These are phyloP conservation scores for Xenopus petersii DNA, from an alignment of 2,797 vertebrate genomes.

Conservation along the genomic window DNA sequence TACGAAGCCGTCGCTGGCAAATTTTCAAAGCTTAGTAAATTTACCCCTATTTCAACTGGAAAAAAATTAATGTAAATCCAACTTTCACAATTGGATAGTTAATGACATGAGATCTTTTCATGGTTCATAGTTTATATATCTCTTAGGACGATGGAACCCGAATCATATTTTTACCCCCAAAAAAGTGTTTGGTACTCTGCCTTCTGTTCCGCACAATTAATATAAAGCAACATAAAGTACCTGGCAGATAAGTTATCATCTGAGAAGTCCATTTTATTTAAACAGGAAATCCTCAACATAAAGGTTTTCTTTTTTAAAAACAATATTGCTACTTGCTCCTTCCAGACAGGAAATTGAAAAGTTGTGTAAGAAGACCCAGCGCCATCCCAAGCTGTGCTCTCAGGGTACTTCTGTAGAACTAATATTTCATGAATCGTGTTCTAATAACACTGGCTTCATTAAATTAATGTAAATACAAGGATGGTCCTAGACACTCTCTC, in stretches of 20 bases:
- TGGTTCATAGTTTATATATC: no score
- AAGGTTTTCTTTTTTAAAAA: neutral
- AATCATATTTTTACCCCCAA: no score
- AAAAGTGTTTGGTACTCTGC: no score
- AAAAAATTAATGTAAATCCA: no score
- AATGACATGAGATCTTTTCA: no score
- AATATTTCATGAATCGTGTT: conserved; percentile 9
- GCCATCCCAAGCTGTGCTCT: conserved; percentile 2
- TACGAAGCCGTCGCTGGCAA: no score
- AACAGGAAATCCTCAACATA: conserved; percentile 10
- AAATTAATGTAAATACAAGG: neutral
- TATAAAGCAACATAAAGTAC: neutral
- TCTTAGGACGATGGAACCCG: no score
- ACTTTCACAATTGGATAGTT: no score
- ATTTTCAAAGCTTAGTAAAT: no score
- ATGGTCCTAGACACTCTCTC: neutral
- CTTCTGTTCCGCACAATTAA: neutral
- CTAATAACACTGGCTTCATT: conserved; percentile 3
- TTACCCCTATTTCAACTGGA: no score
- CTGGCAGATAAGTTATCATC: conserved; percentile 7
- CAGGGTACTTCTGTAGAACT: neutral
- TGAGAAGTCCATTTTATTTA: neutral
- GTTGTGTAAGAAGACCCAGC: neutral
- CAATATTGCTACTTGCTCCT: conserved; percentile 15
- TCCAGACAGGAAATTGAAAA: conserved; percentile 17